A percentile compares a stretch with the other conserved stretches of the same genome.
phyloP scores from a whole-genome alignment of 2,888 invertebrate species.

The Nasonovia ribisnigri region DNA sequence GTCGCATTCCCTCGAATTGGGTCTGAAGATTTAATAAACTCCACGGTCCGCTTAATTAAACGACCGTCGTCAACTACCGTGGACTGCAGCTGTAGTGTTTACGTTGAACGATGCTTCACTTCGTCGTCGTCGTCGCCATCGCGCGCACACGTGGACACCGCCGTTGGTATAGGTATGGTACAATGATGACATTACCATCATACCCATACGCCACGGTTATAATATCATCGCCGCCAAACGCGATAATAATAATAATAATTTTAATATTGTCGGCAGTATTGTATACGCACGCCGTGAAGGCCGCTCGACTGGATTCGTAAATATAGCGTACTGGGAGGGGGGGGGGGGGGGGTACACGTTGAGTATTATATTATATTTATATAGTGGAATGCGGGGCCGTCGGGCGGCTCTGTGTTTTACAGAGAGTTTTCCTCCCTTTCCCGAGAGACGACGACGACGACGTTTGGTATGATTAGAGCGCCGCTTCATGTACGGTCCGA shows the following conservation, averaged over 20 bases:
- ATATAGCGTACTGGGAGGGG: too few species aligned
- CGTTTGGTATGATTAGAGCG: not conserved
- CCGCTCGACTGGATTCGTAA: too few species aligned
- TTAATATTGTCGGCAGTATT: too few species aligned
- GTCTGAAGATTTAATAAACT: slow-evolving; percentile 5
- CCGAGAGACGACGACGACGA: not conserved
- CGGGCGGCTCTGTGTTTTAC: not conserved
- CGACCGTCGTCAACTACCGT: not conserved
- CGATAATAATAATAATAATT: too few species aligned
- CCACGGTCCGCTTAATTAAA: slow-evolving; percentile 35
- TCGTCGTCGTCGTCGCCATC: not conserved
- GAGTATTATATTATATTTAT: too few species aligned
- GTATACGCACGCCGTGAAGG: too few species aligned
- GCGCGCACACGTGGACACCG: too few species aligned
- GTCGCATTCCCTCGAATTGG: not conserved
- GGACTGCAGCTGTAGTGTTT: not conserved
- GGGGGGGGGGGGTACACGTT: too few species aligned
- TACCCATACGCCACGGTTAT: too few species aligned
- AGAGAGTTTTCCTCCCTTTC: not conserved
- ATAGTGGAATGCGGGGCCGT: not conserved
- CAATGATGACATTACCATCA: too few species aligned
- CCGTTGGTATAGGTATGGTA: too few species aligned
- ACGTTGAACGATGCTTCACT: not conserved
- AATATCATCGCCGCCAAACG: too few species aligned
- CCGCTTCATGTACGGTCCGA: not conserved